A percentile compares a stretch with the other conserved stretches of the same genome.
phyloP scores from a whole-genome alignment of 2,797 vertebrate species.

The Anisognathus igniventris region DNA sequence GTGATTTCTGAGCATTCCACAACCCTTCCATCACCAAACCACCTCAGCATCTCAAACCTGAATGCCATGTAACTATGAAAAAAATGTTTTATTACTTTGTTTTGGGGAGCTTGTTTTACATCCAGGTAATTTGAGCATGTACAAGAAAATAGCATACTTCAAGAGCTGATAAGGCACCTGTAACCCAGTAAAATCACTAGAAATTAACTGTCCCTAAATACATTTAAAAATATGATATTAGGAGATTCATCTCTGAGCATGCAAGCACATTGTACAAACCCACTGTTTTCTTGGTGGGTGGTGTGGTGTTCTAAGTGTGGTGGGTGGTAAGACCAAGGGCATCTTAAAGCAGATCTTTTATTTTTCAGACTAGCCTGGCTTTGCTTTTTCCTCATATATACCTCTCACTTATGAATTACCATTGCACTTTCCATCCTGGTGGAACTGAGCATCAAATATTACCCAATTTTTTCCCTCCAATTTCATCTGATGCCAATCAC shows the following conservation, averaged over 20 bases:
- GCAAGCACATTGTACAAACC: neutral
- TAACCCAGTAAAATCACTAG: neutral
- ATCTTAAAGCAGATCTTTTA: neutral
- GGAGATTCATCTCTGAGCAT: neutral
- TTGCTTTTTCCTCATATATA: neutral
- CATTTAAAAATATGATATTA: neutral
- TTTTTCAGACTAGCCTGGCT: neutral
- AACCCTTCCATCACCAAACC: neutral
- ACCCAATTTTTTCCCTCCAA: neutral
- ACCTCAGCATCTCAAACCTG: neutral
- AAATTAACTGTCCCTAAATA: neutral
- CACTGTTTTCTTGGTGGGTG: neutral
- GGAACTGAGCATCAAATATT: neutral
- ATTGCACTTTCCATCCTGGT: neutral
- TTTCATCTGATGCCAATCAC: neutral
- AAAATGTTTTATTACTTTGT: neutral
- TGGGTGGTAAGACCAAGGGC: neutral
- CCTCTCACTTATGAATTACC: neutral
- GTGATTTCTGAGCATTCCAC: neutral
- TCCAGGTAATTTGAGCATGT: neutral
- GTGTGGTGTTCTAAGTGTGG: neutral
- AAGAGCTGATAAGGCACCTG: neutral
- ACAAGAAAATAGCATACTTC: neutral
- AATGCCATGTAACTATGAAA: neutral
- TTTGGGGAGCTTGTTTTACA: rapidly evolving